phyloP scores from a whole-genome alignment of 2,113 vertebrate species.

The Pollachius pollachius region DNA sequence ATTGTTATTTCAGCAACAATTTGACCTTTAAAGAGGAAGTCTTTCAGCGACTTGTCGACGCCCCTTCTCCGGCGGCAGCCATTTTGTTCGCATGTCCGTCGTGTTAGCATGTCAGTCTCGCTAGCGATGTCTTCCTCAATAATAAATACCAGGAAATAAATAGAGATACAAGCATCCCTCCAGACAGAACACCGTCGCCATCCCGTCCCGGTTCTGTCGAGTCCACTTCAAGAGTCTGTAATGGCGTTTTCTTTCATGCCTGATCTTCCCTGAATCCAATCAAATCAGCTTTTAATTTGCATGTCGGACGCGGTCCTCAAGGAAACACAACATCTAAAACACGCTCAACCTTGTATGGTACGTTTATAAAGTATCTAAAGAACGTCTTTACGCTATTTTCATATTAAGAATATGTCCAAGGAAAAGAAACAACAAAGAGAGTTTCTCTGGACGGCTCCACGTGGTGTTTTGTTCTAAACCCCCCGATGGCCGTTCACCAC shows the following conservation, averaged over 20 bases:
- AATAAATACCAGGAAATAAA: conserved; percentile 73
- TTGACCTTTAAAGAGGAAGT: not conserved
- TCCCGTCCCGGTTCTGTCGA: conserved; percentile 14
- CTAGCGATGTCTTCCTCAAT: conserved; percentile 27
- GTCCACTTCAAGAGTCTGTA: conserved; percentile 20
- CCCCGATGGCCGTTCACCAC: not conserved
- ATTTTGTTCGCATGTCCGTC: conserved; percentile 32
- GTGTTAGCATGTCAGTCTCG: conserved; percentile 25
- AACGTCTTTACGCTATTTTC: not conserved
- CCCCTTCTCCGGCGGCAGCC: conserved; percentile 29
- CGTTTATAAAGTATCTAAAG: too few relatives aligned
- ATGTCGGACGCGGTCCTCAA: not conserved
- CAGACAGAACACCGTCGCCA: conserved; percentile 19
- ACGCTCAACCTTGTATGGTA: not conserved
- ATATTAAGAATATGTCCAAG: not conserved
- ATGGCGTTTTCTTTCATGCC: conserved; percentile 24
- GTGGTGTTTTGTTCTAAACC: not conserved
- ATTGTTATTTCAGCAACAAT: too few relatives aligned
- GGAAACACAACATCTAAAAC: not conserved
- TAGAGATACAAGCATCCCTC: conserved; percentile 40
- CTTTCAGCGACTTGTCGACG: conserved; percentile 16
- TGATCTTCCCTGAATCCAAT: conserved; percentile 11
- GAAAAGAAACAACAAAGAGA: not conserved
- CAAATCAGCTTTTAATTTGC: conserved; percentile 6
- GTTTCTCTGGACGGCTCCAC: not conserved